phyloP scores from a whole-genome alignment of 2,113 vertebrate genomes.

The Sceloporus tristichus region DNA sequence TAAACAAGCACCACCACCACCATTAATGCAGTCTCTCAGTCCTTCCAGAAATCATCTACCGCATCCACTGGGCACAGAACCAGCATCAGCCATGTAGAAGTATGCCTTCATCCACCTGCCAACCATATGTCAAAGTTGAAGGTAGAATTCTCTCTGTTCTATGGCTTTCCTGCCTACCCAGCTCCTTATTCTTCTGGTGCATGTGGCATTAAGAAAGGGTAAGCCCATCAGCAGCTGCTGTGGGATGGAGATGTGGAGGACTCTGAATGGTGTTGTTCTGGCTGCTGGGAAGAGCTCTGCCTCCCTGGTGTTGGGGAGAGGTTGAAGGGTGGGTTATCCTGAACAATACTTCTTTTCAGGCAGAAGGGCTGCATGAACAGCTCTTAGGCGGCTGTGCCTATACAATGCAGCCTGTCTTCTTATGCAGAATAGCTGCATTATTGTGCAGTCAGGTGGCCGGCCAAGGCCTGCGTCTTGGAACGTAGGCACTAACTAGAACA shows the following conservation, averaged over 20 bases:
- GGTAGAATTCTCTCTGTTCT: no score
- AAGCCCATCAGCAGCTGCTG: neutral
- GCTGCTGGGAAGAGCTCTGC: conserved; percentile 19
- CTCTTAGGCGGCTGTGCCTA: conserved; percentile 36
- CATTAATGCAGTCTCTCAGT: neutral
- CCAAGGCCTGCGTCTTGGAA: conserved; percentile 25
- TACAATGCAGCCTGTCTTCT: conserved; percentile 40
- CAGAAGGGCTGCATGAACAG: conserved; percentile 34
- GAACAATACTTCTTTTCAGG: conserved; percentile 45
- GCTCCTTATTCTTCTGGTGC: neutral
- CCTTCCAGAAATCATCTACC: neutral
- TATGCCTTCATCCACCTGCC: neutral
- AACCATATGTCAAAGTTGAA: neutral
- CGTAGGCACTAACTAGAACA: conserved; percentile 37
- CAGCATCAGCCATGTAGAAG: neutral
- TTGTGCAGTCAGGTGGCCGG: conserved; percentile 40
- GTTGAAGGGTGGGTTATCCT: conserved; percentile 23
- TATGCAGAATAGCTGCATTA: conserved; percentile 42
- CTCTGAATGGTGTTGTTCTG: conserved; percentile 31
- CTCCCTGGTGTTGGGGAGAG: conserved; percentile 36
- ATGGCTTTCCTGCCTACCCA: neutral
- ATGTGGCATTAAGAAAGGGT: neutral
- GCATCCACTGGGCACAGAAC: neutral
- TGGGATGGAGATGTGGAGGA: conserved; percentile 11
- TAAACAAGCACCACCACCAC: no score